Percentiles rank a stretch among this genome's conserved stretches.
These are phyloP conservation scores for Lasiommata megera DNA, from an alignment of 2,888 invertebrate genomes.

Conservation along the genomic window DNA sequence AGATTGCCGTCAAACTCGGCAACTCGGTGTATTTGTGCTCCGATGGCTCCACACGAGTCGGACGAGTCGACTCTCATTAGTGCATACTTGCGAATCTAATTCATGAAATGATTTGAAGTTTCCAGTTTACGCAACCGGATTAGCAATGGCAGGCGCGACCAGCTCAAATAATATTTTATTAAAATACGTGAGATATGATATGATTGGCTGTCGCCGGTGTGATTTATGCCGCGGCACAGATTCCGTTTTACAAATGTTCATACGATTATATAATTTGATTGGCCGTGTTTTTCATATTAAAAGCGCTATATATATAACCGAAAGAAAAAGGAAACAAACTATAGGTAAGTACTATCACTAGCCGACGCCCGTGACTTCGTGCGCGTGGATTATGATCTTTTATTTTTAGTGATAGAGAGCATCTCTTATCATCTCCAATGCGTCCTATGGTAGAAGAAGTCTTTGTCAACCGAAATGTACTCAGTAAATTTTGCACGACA, in stretches of 20 bases:
- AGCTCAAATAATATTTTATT: conserved; percentile 15
- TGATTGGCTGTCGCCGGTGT: conserved; percentile 20
- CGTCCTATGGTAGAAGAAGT: no score
- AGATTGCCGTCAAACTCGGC: no score
- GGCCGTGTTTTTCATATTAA: background rate
- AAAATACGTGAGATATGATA: conserved; percentile 26
- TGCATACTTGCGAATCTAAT: conserved; percentile 14
- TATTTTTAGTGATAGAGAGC: no score
- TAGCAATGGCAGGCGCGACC: background rate
- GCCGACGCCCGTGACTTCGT: no score
- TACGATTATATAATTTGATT: conserved; percentile 11
- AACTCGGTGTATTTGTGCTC: no score
- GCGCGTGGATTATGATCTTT: no score
- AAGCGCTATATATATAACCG: background rate
- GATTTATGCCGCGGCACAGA: background rate
- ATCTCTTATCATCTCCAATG: no score
- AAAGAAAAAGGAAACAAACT: no score
- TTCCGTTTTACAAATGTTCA: conserved; percentile 5
- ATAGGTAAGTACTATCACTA: no score
- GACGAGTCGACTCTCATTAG: conserved; percentile 20
- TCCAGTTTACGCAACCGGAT: background rate
- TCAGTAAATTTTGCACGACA: no score
- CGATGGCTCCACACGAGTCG: background rate
- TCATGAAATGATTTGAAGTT: background rate
- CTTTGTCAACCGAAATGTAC: no score